Base-by-base conservation (phyloP, 2,888 invertebrate species). In the Sarcophaga carnaria region DNA sequence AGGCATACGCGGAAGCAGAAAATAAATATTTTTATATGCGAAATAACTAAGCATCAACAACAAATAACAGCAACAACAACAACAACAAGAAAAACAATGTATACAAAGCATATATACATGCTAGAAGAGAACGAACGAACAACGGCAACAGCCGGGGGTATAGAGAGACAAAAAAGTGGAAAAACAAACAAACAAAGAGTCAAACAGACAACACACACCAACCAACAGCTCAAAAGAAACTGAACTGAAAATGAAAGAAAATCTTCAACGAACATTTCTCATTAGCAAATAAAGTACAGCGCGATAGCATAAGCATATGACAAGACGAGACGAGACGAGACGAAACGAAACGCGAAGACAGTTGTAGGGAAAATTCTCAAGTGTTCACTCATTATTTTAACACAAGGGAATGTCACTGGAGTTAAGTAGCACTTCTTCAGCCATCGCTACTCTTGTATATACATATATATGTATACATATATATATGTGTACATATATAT, bases 1-100 rank as follows among this genome's bases (percentile, higher is more conserved):
- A 82, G 82, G 64, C 70, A 71, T 82, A 82, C 75, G 64, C 82
- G 82, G 82, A 82, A 82, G 76, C 82, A 82, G 82, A 82, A 77
- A 64, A 82, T 77, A 82, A 82, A 82, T 77, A 77, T 77, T 60
- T 66, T 71, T 71, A 27, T 80, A 71, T 47, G 47, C 70, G 64
- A 77, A 82, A 76, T 70, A 62, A 62, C n/a, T 62, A 62, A 20
- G 62, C 22, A 54, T 70, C 76, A 45, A 22, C 54, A 54, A 54
- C 54, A 54, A 45, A 22, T 17, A 54, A 54, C 54, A 54, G 2
- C 54, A 54, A 54, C 54, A 82, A 82, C 11, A n/a, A 4, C 54
- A 49, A 49, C 49, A 82, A 81, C 5, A n/a, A 70, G 69, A 27
- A 25, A 27, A 2, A 70, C 20, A 54, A 17, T n/a, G 3, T 17